Evolutionary conservation across 1,140 invertebrate genomes (phyloP).

Genomic region (Drosophila malerkotliana): DNA sequence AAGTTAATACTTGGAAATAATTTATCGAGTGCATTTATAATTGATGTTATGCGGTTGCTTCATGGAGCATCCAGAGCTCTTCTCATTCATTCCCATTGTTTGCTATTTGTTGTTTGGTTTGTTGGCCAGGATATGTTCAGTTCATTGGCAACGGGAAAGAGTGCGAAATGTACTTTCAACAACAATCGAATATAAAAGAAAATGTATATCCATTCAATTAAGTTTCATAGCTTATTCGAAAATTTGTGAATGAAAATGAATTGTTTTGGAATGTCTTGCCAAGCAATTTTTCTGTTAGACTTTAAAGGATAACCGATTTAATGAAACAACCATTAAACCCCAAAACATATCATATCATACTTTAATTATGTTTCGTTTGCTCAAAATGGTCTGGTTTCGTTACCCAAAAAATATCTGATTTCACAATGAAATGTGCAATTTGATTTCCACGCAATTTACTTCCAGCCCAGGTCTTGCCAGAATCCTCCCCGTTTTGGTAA

Average conservation of each 20-base stretch:
- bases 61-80: slow-evolving; percentile 5
- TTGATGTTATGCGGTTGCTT: slow-evolving; percentile 54
- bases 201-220: slow-evolving; percentile 39
- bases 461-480: background rate
- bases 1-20: slow-evolving; percentile 70
- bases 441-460: slow-evolving; percentile 28
- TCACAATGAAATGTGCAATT: slow-evolving; percentile 47
- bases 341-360: background rate
- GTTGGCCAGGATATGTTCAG: slow-evolving; percentile 6
- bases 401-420: slow-evolving; percentile 28
- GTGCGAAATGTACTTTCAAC: slow-evolving; percentile 34
- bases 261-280: background rate
- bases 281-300: background rate
- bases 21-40: slow-evolving; percentile 77
- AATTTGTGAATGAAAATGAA: background rate
- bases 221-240: slow-evolving; percentile 25
- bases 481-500: background rate
- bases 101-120: slow-evolving; percentile 10
- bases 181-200: slow-evolving; percentile 1
- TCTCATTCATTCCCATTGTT: slow-evolving; percentile 10
- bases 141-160: background rate
- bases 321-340: background rate
- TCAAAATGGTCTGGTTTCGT: slow-evolving; percentile 6
- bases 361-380: slow-evolving; percentile 23
- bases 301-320: background rate